Conservation (phyloP, 1,140 invertebrate species). For the Maconellicoccus hirsutus region DNA sequence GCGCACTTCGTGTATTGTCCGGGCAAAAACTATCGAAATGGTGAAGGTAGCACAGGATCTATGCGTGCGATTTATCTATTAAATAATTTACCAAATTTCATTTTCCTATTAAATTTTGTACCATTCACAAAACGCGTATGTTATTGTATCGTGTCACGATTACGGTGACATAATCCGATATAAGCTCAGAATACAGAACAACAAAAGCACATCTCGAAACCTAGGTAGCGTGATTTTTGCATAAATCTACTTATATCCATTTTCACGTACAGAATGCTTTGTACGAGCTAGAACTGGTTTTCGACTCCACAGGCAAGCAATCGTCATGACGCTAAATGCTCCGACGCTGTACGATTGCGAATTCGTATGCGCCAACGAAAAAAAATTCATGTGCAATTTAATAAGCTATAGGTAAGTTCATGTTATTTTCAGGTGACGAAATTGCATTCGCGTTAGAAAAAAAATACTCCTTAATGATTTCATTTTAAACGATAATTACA, state of each 20-base stretch:
- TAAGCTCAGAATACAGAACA: too few relatives aligned
- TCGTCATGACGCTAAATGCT: conserved; percentile 49
- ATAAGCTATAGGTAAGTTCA: conserved; percentile 55
- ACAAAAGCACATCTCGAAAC: neutral
- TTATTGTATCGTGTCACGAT: too few relatives aligned
- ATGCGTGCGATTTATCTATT: too few relatives aligned
- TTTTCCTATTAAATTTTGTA: too few relatives aligned
- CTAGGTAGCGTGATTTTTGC: neutral
- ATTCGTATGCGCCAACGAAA: conserved; percentile 53
- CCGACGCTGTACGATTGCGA: conserved; percentile 60
- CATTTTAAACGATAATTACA: neutral
- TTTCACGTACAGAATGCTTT: conserved; percentile 50
- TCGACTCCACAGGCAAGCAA: conserved; percentile 48
- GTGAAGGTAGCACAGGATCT: too few relatives aligned
- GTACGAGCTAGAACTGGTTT: conserved; percentile 58
- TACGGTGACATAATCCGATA: too few relatives aligned
- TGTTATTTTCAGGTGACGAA: conserved; percentile 17
- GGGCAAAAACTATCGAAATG: too few relatives aligned
- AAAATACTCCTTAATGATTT: conserved; percentile 12
- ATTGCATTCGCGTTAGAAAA: conserved; percentile 36
- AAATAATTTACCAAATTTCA: too few relatives aligned
- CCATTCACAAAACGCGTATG: too few relatives aligned
- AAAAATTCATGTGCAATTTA: conserved; percentile 54
- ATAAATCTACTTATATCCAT: neutral
- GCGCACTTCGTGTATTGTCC: too few relatives aligned